Conservation (phyloP, 2,113 vertebrate species). For the Anser brachyrhynchus region DNA sequence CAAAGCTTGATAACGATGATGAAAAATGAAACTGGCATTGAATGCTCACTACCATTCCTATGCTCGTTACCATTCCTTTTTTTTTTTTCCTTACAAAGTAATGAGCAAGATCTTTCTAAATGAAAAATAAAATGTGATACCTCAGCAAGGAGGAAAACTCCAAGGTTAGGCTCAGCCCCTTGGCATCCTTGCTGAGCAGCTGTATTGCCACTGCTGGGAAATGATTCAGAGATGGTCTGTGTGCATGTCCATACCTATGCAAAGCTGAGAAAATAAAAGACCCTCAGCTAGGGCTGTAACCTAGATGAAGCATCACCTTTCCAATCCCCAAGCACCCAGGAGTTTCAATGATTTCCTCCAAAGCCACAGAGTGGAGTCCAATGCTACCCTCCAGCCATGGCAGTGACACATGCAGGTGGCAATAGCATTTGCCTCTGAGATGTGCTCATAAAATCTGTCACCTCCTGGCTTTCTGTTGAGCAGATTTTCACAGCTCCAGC, state of each 20-base stretch:
- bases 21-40: constrained; percentile 29
- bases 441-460: background rate
- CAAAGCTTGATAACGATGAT: constrained; percentile 9
- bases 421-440: background rate
- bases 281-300: background rate
- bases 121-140: constrained; percentile 6
- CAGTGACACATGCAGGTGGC: background rate
- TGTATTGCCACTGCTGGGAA: background rate
- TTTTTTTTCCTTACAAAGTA: background rate
- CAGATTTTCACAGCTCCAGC: background rate
- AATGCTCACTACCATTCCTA: background rate
- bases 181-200: background rate
- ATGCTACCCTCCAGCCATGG: background rate
- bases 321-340: background rate
- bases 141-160: background rate
- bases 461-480: background rate
- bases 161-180: background rate
- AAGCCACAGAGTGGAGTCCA: background rate
- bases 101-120: background rate
- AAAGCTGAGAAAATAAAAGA: constrained; percentile 25
- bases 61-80: background rate
- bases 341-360: background rate
- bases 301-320: background rate
- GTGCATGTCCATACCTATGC: background rate
- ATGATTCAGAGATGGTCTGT: background rate